A percentile compares a stretch with the other conserved stretches of the same genome.
Conservation (phyloP, 1,140 invertebrate species). For the Drosophila nigrodunni region DNA sequence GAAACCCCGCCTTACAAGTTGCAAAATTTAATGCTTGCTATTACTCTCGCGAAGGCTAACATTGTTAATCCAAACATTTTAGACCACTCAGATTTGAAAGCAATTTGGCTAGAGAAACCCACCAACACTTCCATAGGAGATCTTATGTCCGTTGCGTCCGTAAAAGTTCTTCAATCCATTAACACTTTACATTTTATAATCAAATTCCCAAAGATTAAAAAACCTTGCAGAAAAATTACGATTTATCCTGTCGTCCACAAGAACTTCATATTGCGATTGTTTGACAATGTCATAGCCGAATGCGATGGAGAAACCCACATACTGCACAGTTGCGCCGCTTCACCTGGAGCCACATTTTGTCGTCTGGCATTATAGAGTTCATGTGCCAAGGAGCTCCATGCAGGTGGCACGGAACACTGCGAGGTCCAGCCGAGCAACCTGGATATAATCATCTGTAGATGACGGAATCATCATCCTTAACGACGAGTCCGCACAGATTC, state of each 20-base stretch:
- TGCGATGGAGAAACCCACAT: background rate
- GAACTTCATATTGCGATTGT: conserved; percentile 6
- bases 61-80: conserved; percentile 3
- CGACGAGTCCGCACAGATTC: conserved; percentile 23
- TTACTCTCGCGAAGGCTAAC: too few relatives aligned
- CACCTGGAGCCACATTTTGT: background rate
- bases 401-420: conserved; percentile 28
- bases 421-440: conserved; percentile 23
- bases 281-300: conserved; percentile 29
- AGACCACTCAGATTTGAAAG: conserved; percentile 31
- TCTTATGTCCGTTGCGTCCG: conserved; percentile 9
- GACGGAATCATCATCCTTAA: conserved; percentile 35
- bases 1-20: too few relatives aligned
- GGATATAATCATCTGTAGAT: conserved; percentile 3
- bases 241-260: conserved; percentile 6
- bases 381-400: conserved; percentile 40
- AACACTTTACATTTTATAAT: conserved; percentile 18
- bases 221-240: conserved; percentile 25
- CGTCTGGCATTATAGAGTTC: conserved; percentile 5
- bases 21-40: too few relatives aligned
- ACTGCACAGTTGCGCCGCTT: background rate
- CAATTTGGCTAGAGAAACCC: conserved; percentile 42
- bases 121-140: conserved; percentile 36
- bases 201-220: conserved; percentile 23
- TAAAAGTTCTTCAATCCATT: too few relatives aligned